A percentile compares a stretch with the other conserved stretches of the same genome.
phyloP scores from a whole-genome alignment of 2,888 invertebrate species.

The Gerosis bhagava region DNA sequence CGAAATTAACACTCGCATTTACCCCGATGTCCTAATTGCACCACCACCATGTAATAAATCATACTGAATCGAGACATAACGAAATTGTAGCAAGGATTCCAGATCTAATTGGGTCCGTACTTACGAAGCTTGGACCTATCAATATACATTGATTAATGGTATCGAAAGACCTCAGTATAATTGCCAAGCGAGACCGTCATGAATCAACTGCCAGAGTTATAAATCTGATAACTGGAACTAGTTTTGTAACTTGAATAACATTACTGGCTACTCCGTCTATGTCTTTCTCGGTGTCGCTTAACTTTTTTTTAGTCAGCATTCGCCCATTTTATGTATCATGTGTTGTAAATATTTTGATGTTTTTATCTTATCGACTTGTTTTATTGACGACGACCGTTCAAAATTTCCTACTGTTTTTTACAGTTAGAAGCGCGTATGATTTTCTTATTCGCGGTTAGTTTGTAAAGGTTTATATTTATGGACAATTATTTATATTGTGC shows the following conservation, averaged over 20 bases:
- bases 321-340: conserved; percentile 20
- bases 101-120: conserved; percentile 75
- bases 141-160: conserved; percentile 78
- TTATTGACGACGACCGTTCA: no score
- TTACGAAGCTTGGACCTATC: conserved; percentile 65
- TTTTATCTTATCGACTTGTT: conserved; percentile 54
- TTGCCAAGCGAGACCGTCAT: conserved; percentile 71
- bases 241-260: conserved; percentile 54
- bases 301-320: conserved; percentile 23
- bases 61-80: conserved; percentile 55
- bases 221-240: conserved; percentile 72
- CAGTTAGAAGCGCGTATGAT: no score
- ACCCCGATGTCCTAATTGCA: conserved; percentile 63
- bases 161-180: conserved; percentile 68
- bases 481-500: no score
- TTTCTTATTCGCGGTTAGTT: no score
- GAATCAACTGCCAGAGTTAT: conserved; percentile 74
- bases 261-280: conserved; percentile 42
- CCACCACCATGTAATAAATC: conserved; percentile 62
- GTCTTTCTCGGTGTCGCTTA: conserved; percentile 14
- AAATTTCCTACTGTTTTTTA: no score
- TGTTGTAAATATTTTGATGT: conserved; percentile 42
- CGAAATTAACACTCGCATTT: conserved; percentile 65
- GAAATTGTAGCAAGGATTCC: conserved; percentile 71
- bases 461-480: no score